Evolutionary conservation across 2,797 vertebrate species (phyloP).

Genomic region (Ambastaia sidthimunki): DNA sequence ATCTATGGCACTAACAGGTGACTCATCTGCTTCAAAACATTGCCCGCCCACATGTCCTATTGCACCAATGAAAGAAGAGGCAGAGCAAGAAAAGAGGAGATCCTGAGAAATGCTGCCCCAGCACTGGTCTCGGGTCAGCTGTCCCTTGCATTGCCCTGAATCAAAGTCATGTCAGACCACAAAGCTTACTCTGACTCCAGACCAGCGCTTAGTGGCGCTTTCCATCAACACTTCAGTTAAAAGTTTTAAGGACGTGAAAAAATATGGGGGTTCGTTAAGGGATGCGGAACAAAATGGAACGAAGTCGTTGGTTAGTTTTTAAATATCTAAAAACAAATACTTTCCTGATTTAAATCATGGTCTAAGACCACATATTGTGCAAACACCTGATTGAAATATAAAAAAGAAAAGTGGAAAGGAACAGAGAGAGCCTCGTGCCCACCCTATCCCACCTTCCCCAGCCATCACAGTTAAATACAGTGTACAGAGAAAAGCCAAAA

Average conservation of each 20-base stretch:
- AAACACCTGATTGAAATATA: constrained; percentile 84
- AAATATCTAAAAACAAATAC: constrained; percentile 84
- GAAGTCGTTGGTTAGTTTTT: constrained; percentile 75
- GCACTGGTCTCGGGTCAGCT: constrained; percentile 81
- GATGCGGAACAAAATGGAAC: constrained; percentile 65
- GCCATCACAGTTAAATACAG: constrained; percentile 45
- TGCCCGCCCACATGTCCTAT: constrained; percentile 78
- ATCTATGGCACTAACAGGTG: constrained; percentile 81
- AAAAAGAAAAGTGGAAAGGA: constrained; percentile 62
- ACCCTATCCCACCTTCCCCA: constrained; percentile 38
- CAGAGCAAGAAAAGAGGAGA: constrained; percentile 67
- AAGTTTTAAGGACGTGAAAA: constrained; percentile 45
- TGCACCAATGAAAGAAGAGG: constrained; percentile 82
- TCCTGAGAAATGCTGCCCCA: constrained; percentile 79
- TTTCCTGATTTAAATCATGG: constrained; percentile 83
- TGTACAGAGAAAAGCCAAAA: constrained; percentile 48
- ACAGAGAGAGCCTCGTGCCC: constrained; percentile 51
- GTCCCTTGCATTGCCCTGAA: constrained; percentile 80
- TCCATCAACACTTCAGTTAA: constrained; percentile 76
- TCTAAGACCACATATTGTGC: constrained; percentile 77
- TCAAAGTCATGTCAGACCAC: constrained; percentile 78
- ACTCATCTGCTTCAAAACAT: constrained; percentile 60
- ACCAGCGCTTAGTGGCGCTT: constrained; percentile 81
- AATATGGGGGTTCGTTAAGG: constrained; percentile 41
- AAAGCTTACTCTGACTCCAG: constrained; percentile 77